A percentile compares a stretch with the other conserved stretches of the same genome.
Conservation (phyloP, 2,888 invertebrate species). For the Cyrtodaria siliqua region DNA sequence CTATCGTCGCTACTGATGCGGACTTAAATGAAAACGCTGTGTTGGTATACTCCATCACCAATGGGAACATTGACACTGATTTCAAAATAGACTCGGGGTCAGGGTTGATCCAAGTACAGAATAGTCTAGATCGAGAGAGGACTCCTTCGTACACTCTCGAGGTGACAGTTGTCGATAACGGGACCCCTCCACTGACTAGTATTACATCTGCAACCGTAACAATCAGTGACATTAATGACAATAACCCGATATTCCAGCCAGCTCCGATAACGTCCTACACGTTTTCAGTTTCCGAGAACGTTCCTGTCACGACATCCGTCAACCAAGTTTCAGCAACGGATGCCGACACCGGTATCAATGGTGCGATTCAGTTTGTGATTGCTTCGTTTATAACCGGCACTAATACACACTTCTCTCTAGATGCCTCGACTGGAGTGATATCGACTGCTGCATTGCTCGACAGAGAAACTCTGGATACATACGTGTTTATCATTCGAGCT, state of each 20-base stretch:
- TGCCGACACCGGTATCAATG: constrained; percentile 72
- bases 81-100: constrained; percentile 71
- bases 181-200: constrained; percentile 50
- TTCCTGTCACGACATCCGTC: constrained; percentile 60
- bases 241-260: constrained; percentile 70
- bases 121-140: constrained; percentile 77
- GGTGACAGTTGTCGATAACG: constrained; percentile 67
- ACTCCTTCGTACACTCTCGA: constrained; percentile 67
- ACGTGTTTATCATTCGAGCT: constrained; percentile 68
- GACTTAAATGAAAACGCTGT: constrained; percentile 72
- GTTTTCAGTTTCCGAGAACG: constrained; percentile 74
- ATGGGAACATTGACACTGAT: constrained; percentile 73
- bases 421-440: constrained; percentile 64
- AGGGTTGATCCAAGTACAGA: constrained; percentile 70
- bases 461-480: constrained; percentile 65
- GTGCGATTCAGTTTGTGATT: constrained; percentile 60
- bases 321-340: constrained; percentile 72
- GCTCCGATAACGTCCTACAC: constrained; percentile 58
- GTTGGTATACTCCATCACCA: constrained; percentile 69
- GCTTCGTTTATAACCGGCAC: constrained; percentile 60
- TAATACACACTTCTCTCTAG: constrained; percentile 63
- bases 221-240: constrained; percentile 77
- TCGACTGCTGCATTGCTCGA: constrained; percentile 64
- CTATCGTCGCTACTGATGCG: constrained; percentile 72
- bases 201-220: constrained; percentile 69